phyloP scores from a whole-genome alignment of 2,113 vertebrate species.

The Cervus canadensis region DNA sequence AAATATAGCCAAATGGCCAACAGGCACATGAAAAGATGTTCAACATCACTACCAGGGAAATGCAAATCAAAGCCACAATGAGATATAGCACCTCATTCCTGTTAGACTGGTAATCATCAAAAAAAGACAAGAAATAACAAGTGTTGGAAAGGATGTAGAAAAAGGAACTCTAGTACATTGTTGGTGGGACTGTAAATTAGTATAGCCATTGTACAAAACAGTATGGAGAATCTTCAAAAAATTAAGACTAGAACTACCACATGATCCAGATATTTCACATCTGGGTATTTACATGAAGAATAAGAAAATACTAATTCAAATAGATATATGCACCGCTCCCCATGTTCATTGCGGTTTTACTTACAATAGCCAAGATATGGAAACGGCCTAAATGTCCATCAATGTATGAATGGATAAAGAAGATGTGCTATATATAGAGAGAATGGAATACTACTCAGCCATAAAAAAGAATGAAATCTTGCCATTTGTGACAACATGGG shows the following conservation, averaged over 20 bases:
- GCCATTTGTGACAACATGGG: neutral
- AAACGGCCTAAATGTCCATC: neutral
- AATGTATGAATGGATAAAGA: neutral
- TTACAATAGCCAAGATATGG: neutral
- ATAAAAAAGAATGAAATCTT: neutral
- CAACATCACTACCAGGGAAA: neutral
- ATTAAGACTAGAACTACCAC: neutral
- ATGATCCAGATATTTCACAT: neutral
- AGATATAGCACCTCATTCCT: neutral
- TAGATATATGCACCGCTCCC: neutral
- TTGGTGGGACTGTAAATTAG: neutral
- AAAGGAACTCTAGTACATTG: neutral
- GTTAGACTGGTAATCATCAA: neutral
- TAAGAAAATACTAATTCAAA: neutral
- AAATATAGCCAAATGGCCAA: neutral
- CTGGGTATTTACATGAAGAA: neutral
- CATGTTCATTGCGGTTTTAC: neutral
- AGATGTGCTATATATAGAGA: rapidly evolving
- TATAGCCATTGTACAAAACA: neutral
- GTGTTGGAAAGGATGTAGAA: neutral
- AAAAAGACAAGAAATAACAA: neutral
- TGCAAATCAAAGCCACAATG: neutral
- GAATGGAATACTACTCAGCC: neutral
- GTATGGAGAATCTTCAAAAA: neutral
- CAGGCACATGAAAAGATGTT: neutral